Percentiles rank a stretch among this genome's conserved stretches.
Evolutionary conservation across 2,113 vertebrate genomes (phyloP).

Genomic region (Mus pahari): DNA sequence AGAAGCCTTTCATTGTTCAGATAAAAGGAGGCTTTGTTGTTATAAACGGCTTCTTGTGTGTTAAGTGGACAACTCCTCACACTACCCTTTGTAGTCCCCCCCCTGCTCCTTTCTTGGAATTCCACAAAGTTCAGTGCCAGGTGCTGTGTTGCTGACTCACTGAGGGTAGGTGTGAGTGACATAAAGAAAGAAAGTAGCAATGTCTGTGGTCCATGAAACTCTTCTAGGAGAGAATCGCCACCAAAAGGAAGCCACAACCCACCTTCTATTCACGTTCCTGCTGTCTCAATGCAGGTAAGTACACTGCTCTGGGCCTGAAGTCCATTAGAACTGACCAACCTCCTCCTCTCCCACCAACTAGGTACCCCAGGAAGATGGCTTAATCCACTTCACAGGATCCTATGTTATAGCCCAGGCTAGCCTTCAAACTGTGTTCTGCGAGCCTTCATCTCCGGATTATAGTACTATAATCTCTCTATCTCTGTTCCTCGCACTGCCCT

Average conservation of each 20-base stretch:
- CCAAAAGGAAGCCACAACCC: neutral
- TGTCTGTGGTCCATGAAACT: neutral
- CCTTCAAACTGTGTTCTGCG: too few species aligned
- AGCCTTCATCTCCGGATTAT: too few species aligned
- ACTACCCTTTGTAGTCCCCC: neutral
- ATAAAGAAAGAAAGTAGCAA: neutral
- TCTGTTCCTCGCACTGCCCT: too few species aligned
- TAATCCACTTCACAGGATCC: neutral
- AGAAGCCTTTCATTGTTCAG: slow-evolving; percentile 26
- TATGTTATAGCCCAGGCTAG: too few species aligned
- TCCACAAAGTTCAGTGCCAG: neutral
- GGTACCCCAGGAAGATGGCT: neutral
- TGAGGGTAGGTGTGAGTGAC: neutral
- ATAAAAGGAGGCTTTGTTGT: neutral
- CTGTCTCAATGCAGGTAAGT: neutral
- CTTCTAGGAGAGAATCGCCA: neutral
- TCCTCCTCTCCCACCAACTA: neutral
- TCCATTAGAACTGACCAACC: neutral
- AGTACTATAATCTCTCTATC: neutral
- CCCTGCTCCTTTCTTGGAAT: slow-evolving; percentile 32
- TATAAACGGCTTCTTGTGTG: slow-evolving; percentile 17
- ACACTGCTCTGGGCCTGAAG: neutral
- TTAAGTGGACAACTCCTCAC: neutral
- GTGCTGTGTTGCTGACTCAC: neutral
- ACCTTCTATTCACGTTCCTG: neutral